phyloP scores from a whole-genome alignment of 2,113 vertebrate genomes.

The Onychostruthus taczanowskii region DNA sequence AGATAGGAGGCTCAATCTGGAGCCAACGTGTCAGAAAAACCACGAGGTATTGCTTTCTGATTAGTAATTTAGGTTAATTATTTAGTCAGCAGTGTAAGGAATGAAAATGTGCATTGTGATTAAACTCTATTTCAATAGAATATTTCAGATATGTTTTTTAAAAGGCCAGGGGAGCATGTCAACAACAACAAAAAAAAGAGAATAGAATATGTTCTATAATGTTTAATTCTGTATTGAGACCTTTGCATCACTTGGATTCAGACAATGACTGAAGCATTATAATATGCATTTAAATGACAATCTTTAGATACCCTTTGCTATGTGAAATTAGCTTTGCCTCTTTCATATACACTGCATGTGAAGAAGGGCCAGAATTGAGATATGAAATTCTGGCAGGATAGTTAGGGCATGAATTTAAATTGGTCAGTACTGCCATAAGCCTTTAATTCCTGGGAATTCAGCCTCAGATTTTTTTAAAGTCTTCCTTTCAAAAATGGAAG shows the following conservation, averaged over 20 bases:
- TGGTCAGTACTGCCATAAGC: neutral
- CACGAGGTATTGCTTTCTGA: neutral
- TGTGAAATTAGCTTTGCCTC: neutral
- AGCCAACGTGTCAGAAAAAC: neutral
- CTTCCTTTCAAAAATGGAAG: neutral
- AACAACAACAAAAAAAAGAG: neutral
- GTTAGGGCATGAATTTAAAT: neutral
- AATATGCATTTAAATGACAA: neutral
- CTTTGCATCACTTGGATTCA: neutral
- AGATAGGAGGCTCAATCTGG: neutral
- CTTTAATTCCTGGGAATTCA: neutral
- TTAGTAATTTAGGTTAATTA: conserved; percentile 49
- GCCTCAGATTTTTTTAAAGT: neutral
- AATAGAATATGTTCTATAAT: neutral
- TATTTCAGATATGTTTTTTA: neutral
- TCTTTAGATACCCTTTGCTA: neutral
- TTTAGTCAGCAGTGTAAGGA: neutral
- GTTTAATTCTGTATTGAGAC: neutral
- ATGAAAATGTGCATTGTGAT: conserved; percentile 15
- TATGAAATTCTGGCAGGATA: neutral
- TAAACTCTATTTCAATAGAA: neutral
- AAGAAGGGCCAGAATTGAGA: neutral
- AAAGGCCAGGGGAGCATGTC: neutral
- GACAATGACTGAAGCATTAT: neutral
- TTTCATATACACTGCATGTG: neutral